These are phyloP conservation scores for Copidosoma aretas DNA, from an alignment of 2,888 invertebrate genomes.

Conservation along the genomic window DNA sequence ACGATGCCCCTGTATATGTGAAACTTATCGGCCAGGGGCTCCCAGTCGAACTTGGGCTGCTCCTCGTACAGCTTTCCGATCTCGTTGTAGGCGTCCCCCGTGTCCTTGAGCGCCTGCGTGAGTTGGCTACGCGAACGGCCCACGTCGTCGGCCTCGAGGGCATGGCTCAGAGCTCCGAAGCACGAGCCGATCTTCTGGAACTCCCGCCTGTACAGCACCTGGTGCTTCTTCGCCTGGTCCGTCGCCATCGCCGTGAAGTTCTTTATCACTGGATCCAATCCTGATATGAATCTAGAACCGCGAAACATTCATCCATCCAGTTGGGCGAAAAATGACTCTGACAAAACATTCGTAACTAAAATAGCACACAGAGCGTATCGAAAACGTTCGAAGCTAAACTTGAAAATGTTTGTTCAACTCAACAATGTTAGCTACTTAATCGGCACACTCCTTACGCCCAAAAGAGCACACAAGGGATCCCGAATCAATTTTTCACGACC, in stretches of 20 bases:
- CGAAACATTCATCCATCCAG: too few relatives aligned
- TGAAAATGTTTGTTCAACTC: too few relatives aligned
- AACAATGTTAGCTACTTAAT: too few relatives aligned
- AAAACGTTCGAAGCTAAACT: too few relatives aligned
- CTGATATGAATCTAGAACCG: conserved; percentile 72
- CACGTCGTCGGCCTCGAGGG: conserved; percentile 81
- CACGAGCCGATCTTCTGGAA: conserved; percentile 89
- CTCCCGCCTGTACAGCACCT: conserved; percentile 86
- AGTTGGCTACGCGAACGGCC: conserved; percentile 67
- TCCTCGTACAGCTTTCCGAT: conserved; percentile 90
- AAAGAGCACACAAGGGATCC: too few relatives aligned
- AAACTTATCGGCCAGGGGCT: conserved; percentile 87
- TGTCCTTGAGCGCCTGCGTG: conserved; percentile 81
- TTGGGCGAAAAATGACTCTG: too few relatives aligned
- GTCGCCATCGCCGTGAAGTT: conserved; percentile 79
- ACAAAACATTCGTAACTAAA: too few relatives aligned
- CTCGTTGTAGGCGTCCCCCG: conserved; percentile 87
- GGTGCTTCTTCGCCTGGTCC: conserved; percentile 87
- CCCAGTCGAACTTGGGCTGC: conserved; percentile 89
- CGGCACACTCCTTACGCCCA: too few relatives aligned
- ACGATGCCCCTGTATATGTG: conserved; percentile 95
- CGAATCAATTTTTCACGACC: not conserved
- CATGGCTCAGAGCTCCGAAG: conserved; percentile 82
- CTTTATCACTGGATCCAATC: conserved; percentile 88
- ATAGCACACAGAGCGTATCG: too few relatives aligned